Conservation (phyloP, 2,797 vertebrate genomes). For the Saxicola maurus region DNA sequence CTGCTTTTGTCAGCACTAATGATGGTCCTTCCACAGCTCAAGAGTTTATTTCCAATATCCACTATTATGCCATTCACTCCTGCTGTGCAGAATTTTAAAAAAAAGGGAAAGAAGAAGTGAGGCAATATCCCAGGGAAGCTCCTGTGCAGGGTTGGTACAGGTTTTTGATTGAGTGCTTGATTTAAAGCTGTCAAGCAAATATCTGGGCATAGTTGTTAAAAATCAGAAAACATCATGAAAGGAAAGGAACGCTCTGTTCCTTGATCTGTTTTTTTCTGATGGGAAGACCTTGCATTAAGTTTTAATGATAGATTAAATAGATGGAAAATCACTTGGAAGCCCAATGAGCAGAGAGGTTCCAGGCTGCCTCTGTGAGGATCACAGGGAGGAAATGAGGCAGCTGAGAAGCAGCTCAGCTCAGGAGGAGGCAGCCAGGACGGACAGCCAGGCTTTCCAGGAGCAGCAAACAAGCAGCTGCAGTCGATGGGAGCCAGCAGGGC, state of each 20-base stretch:
- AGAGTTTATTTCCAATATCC: conserved; percentile 34
- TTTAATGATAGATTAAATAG: background rate
- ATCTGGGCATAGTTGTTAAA: background rate
- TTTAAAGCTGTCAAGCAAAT: background rate
- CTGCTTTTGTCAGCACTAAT: conserved; percentile 42
- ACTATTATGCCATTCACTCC: background rate
- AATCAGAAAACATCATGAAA: background rate
- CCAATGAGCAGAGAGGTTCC: background rate
- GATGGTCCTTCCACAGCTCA: conserved; percentile 24
- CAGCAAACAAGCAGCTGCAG: conserved; percentile 29
- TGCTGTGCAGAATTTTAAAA: background rate
- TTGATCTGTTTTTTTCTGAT: background rate
- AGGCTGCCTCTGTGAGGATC: background rate
- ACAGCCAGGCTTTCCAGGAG: background rate
- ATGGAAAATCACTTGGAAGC: background rate
- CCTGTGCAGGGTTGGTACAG: background rate
- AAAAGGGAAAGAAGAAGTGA: background rate
- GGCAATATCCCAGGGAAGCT: background rate
- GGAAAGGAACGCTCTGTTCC: background rate
- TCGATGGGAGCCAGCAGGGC: background rate
- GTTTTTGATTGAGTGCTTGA: background rate
- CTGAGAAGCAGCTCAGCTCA: background rate
- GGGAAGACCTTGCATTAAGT: background rate
- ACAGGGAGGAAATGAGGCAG: conserved; percentile 1
- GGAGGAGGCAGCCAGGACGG: conserved; percentile 17